Conservation (phyloP, 2,888 invertebrate species). For the Tortricodes alternella region DNA sequence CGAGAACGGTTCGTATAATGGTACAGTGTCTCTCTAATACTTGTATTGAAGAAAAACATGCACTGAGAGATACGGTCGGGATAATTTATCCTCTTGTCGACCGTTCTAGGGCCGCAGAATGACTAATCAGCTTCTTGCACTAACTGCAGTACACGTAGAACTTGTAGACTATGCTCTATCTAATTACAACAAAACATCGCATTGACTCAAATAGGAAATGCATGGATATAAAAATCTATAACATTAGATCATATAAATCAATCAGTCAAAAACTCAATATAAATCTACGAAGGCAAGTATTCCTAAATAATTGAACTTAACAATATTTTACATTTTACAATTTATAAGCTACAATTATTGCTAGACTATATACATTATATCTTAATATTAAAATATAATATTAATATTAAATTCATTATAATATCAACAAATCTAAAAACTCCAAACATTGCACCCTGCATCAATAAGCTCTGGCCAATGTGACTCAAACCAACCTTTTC, state of each 20-base stretch:
- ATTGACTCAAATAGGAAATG: constrained; percentile 45
- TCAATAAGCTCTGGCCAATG: constrained; percentile 44
- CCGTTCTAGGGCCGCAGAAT: not conserved
- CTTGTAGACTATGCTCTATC: constrained; percentile 60
- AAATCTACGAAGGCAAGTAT: constrained; percentile 73
- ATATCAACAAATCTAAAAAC: constrained; percentile 56
- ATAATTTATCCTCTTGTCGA: no score
- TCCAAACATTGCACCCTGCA: constrained; percentile 36
- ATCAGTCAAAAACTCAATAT: constrained; percentile 73
- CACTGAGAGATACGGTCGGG: no score
- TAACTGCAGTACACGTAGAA: no score
- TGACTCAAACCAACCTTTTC: not conserved
- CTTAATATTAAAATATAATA: no score
- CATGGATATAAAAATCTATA: constrained; percentile 50
- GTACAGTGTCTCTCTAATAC: no score
- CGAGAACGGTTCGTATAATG: no score
- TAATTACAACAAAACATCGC: constrained; percentile 46
- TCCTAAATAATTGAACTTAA: constrained; percentile 51
- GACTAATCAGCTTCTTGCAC: no score
- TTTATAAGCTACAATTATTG: constrained; percentile 41
- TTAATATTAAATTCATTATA: constrained; percentile 60
- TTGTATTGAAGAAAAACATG: no score
- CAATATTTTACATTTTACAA: constrained; percentile 42
- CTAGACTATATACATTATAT: constrained; percentile 64
- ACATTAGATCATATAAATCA: constrained; percentile 64